Evolutionary conservation across 2,113 vertebrate species (phyloP).

Genomic region (Cyprinodon variegatus): DNA sequence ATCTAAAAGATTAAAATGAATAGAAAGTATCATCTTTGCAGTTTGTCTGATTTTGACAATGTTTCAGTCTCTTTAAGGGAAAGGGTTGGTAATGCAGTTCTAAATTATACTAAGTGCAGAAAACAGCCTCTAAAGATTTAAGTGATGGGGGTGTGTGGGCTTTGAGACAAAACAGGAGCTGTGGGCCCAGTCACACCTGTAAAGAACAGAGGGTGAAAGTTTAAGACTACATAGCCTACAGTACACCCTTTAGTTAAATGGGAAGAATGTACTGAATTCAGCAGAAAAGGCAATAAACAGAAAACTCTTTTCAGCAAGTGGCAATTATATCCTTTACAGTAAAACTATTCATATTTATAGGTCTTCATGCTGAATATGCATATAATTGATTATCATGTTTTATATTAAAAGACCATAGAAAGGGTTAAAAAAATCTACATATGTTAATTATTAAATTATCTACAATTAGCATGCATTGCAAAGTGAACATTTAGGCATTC

Average conservation of each 20-base stretch:
- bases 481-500: neutral
- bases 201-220: slow-evolving; percentile 57
- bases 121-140: slow-evolving; percentile 3
- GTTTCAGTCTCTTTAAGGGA: neutral
- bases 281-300: neutral
- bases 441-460: neutral
- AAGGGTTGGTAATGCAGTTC: slow-evolving; percentile 4
- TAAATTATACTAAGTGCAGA: slow-evolving; percentile 1
- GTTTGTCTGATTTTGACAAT: slow-evolving; percentile 6
- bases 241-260: slow-evolving; percentile 51
- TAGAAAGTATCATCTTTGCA: slow-evolving; percentile 23
- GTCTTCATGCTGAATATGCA: too few relatives aligned
- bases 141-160: neutral
- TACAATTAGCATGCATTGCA: neutral
- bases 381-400: too few relatives aligned
- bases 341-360: neutral
- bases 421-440: too few relatives aligned
- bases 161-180: slow-evolving; percentile 33
- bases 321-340: neutral
- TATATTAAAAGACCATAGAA: too few relatives aligned
- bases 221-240: slow-evolving; percentile 35
- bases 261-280: slow-evolving; percentile 25
- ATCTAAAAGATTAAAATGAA: slow-evolving; percentile 51
- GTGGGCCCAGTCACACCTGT: slow-evolving; percentile 48
- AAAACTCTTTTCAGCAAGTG: neutral